phyloP scores from a whole-genome alignment of 1,140 invertebrate genomes.

The Subanguina moxae region DNA sequence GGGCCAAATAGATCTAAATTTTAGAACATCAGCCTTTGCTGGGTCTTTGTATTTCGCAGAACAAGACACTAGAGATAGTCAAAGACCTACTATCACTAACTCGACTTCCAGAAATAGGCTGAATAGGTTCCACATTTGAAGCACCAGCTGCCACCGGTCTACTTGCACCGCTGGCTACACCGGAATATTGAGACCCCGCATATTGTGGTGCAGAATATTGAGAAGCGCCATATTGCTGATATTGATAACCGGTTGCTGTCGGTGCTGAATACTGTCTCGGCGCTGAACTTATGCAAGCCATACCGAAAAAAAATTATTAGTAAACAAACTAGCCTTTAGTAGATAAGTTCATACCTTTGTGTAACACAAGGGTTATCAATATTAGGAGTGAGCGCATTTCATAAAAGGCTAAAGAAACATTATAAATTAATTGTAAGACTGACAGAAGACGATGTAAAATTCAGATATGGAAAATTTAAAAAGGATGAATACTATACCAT shows the following conservation, averaged over 20 bases:
- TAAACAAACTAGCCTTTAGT: too few species aligned
- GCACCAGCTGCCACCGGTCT: slow-evolving; percentile 1
- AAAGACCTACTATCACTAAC: not conserved
- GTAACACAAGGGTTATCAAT: not conserved
- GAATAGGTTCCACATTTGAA: slow-evolving; percentile 5
- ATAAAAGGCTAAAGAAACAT: not conserved
- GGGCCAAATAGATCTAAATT: slow-evolving; percentile 32
- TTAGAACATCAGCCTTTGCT: too few species aligned
- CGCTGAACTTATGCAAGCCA: slow-evolving; percentile 2
- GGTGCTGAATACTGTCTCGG: slow-evolving; percentile 6
- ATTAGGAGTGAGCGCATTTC: slow-evolving; percentile 1
- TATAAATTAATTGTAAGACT: too few species aligned
- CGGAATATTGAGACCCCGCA: slow-evolving; percentile 3
- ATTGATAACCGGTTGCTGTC: slow-evolving; percentile 3
- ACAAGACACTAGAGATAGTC: not conserved
- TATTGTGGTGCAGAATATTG: slow-evolving; percentile 2
- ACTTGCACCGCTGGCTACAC: not conserved
- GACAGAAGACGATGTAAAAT: too few species aligned
- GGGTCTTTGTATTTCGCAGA: too few species aligned
- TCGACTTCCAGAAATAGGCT: slow-evolving; percentile 5
- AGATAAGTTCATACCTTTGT: not conserved
- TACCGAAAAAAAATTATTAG: not conserved
- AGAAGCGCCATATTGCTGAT: not conserved
- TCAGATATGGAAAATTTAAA: too few species aligned
- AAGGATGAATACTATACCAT: too few species aligned